Evolutionary conservation across 92 coral and sea anemone species (phyloP).

Genomic region (Montipora capitata): DNA sequence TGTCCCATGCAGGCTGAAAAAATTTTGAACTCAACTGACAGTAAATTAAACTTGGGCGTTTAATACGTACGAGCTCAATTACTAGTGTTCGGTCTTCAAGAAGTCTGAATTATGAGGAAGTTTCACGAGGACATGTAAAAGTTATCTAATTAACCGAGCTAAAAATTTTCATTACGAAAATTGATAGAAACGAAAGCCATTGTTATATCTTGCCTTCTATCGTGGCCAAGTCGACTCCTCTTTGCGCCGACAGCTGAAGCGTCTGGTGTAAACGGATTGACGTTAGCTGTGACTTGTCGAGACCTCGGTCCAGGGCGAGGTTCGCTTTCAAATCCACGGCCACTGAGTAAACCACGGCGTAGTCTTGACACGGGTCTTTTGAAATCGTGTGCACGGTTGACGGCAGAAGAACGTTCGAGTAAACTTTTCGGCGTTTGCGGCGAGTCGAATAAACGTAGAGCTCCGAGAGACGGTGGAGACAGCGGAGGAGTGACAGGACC

Average conservation of each 20-base stretch:
- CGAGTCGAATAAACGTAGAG: conserved; percentile 92
- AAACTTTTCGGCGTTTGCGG: conserved; percentile 99
- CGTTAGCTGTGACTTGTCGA: conserved; percentile 85
- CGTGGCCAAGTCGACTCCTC: conserved; percentile 76
- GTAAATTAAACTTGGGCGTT: too few species aligned
- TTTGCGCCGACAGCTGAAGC: conserved; percentile 76
- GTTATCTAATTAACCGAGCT: too few species aligned
- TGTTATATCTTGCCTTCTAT: conserved; percentile 73
- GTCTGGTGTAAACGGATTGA: conserved; percentile 98
- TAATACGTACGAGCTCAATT: too few species aligned
- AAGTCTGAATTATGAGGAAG: too few species aligned
- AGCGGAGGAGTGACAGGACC: conserved; percentile 78
- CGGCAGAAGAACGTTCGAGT: conserved; percentile 86
- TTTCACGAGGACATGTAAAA: too few species aligned
- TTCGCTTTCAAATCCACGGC: conserved; percentile 79
- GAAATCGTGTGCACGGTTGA: conserved; percentile 70
- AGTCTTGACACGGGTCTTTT: conserved; percentile 84
- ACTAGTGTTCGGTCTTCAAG: too few species aligned
- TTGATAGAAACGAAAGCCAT: background rate
- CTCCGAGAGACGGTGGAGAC: conserved; percentile 97
- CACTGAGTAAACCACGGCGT: conserved; percentile 75
- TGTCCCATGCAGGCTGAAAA: too few species aligned
- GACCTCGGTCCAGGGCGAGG: conserved; percentile 85
- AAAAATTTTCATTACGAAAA: background rate
- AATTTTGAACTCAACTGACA: too few species aligned